Evolutionary conservation across 2,888 invertebrate genomes (phyloP), one percentile per base, ranked within the genome.

Genomic region (Apamea sordens): DNA sequence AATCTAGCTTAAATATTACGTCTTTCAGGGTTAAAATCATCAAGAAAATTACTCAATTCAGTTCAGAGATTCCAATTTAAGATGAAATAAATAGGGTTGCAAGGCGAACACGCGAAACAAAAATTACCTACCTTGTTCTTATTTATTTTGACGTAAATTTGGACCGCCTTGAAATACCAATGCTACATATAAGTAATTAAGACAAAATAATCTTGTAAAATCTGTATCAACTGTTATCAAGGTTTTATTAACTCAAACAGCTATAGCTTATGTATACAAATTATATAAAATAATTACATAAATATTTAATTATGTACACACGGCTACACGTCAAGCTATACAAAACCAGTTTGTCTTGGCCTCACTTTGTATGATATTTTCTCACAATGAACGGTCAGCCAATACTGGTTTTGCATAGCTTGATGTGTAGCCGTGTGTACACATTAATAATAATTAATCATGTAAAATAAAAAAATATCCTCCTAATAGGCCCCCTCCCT

Each of bases 81-180:
- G 73, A 82, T 73, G 85, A 67, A 86, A 85, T 79, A 85, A 85
- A 79, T 76, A 82, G 73, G 67, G 73, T 50, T 79, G 79, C 61
- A 50, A 82, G 71, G 61, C 21, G 0, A n/a, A 83, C 83, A 86
- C 79, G 86, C 86, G 72, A 85, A 63, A 44, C 24, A 0, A 44
- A 44, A 50, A 85, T 83, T 65, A 79, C 24, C 47, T 69, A 79
- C 28, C 59, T 72, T 65, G 79, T 69, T 63, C 44, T 64, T 21
- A 47, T 65, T 44, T 50, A 50, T 78, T 78, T 64, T 69, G 7
- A 36, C 13, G 7, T 11, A 68, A 59, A 56, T 63, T 63, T 63
- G 36, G 15, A 65, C 50, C 13, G 28, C 61, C 21, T 71, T 81
- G 28, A 47, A 32, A 69, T 32, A 21, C 1, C 64, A 36, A 64